Evolutionary conservation across 2,797 vertebrate species (phyloP), one percentile per base, ranked within the genome.

Genomic region (Psittacula derbiana): DNA sequence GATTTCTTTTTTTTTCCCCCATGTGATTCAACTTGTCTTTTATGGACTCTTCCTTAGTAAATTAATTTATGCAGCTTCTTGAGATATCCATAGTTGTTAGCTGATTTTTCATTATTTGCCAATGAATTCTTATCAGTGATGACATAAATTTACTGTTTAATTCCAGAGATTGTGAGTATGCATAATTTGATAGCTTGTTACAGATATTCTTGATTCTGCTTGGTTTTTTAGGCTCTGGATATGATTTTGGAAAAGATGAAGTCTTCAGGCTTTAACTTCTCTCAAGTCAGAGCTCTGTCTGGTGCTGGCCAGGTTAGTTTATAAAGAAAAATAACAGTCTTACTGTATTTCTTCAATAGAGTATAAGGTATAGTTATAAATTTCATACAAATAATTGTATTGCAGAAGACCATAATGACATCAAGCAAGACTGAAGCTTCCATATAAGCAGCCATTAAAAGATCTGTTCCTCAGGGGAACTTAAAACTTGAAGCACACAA

Each of bases 291-390:
- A 80, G 98, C 98, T 65, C 49, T 99, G 88, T 99, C 99, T 13
- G 99, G 99, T 83, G 98, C 99, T 40, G 99, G 99, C 31, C 99
- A 99, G 99, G 99, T 99, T 93, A 80, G 98, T 98, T 52, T 24
- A 73, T 50, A 67, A n/a, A 52, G 20, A 24, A 74, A 87, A 73
- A 28, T 27, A 10, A 21, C 20, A 33, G 2, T 71, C 62, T 86
- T 73, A 38, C 13, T 88, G 1, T 60, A 44, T 89, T 66, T 82
- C 23, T 44, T 90, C 36, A 27, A 10, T 2, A 28, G 8, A 31
- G 1, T 47, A 2, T 55, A 41, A 85, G 19, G 9, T 14, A 40
- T 55, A 66, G 20, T 46, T 41, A 49, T 76, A 57, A 19, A 65
- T 92, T 43, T 53, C 1, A 46, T 74, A 79, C 78, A 23, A 87